Percentiles rank a stretch among this genome's conserved stretches.
Evolutionary conservation across 92 coral and sea anemone species (phyloP).

Genomic region (Ricordea florida): DNA sequence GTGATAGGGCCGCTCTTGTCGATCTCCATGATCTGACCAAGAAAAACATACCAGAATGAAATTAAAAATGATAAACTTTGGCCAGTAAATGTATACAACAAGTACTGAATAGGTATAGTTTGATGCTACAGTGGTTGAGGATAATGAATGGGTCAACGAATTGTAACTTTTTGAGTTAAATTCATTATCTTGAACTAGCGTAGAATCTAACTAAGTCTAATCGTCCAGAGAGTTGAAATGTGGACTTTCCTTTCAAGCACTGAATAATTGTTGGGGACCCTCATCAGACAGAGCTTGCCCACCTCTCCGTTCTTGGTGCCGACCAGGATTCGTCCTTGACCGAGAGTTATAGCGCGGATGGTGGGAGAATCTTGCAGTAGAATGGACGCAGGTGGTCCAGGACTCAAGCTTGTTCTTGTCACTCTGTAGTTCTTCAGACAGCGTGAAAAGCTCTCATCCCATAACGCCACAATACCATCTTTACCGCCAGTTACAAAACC

Average conservation of each 20-base stretch:
- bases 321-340: slow-evolving; percentile 93
- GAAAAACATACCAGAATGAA: too few species aligned
- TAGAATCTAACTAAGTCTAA: too few species aligned
- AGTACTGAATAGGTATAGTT: too few species aligned
- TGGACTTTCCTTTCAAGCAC: not conserved
- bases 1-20: slow-evolving; percentile 95
- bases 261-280: too few species aligned
- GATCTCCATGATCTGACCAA: slow-evolving; percentile 92
- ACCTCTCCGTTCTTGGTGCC: slow-evolving; percentile 99
- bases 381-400: slow-evolving; percentile 76
- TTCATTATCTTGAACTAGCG: too few species aligned
- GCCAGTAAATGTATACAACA: too few species aligned
- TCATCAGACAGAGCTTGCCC: too few species aligned
- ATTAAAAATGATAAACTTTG: too few species aligned
- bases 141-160: too few species aligned
- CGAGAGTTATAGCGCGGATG: slow-evolving; percentile 92
- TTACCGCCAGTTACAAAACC: slow-evolving; percentile 99
- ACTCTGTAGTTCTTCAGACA: slow-evolving; percentile 95
- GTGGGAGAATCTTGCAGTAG: slow-evolving; percentile 87
- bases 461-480: slow-evolving; percentile 90
- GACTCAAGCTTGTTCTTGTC: slow-evolving; percentile 76
- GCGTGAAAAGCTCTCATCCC: slow-evolving; percentile 95
- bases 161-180: too few species aligned
- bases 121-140: too few species aligned
- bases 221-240: too few species aligned